Conservation (phyloP, 2,113 vertebrate species). For the Protobothrops mucrosquamatus region DNA sequence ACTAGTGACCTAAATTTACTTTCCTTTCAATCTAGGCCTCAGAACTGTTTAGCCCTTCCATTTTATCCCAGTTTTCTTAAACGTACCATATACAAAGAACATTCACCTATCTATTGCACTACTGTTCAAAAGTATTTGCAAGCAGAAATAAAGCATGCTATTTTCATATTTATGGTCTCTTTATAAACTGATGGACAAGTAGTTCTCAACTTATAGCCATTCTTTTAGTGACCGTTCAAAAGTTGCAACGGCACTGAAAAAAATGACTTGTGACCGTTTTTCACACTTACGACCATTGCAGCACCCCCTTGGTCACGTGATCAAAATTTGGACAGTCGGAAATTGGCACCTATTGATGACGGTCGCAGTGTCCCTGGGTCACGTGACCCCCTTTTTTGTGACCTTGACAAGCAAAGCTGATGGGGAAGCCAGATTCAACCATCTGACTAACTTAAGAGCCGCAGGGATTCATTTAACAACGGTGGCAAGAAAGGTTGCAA, state of each 20-base stretch:
- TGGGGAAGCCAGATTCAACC: background rate
- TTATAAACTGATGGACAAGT: background rate
- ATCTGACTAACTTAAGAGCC: background rate
- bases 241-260: too few species aligned
- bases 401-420: background rate
- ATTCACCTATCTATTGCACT: background rate
- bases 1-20: background rate
- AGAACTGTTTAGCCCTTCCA: background rate
- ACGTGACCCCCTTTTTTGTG: background rate
- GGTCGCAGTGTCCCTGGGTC: background rate
- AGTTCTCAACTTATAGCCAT: too few species aligned
- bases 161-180: background rate
- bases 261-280: too few species aligned
- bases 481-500: background rate
- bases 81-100: background rate
- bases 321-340: background rate
- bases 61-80: background rate
- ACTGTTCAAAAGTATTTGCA: background rate
- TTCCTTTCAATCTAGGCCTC: background rate
- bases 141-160: background rate
- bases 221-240: too few species aligned
- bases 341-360: background rate
- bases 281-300: too few species aligned
- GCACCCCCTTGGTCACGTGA: background rate
- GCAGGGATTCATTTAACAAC: background rate